A percentile compares a stretch with the other conserved stretches of the same genome.
Evolutionary conservation across 2,797 vertebrate genomes (phyloP).

Genomic region (Coreius guichenoti): DNA sequence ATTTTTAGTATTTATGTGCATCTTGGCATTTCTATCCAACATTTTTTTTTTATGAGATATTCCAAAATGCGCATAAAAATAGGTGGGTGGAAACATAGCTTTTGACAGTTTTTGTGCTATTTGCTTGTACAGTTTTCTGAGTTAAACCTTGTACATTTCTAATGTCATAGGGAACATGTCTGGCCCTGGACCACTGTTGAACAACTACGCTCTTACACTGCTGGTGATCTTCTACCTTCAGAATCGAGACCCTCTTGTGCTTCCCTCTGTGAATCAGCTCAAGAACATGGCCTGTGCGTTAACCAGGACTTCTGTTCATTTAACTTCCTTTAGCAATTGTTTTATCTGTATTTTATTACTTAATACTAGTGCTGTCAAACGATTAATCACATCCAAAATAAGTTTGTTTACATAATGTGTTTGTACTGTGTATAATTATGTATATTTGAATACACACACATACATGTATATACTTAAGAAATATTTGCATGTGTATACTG

Average conservation of each 20-base stretch:
- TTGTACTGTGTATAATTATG: too few species aligned
- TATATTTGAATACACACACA: too few species aligned
- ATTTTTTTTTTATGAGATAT: too few species aligned
- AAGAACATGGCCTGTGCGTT: conserved; percentile 83
- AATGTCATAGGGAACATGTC: conserved; percentile 79
- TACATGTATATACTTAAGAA: too few species aligned
- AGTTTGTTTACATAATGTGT: too few species aligned
- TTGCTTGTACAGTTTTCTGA: background rate
- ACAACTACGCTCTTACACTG: conserved; percentile 92
- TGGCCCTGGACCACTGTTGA: conserved; percentile 87
- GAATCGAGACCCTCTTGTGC: conserved; percentile 82
- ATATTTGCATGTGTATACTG: too few species aligned
- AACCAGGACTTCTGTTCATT: background rate
- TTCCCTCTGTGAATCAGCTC: conserved; percentile 82
- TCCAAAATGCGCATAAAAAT: too few species aligned
- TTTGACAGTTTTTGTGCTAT: background rate
- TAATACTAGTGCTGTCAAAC: too few species aligned
- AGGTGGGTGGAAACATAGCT: too few species aligned
- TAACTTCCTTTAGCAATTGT: background rate
- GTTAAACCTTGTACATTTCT: background rate
- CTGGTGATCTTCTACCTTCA: conserved; percentile 91
- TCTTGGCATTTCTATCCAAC: too few species aligned
- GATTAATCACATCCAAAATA: too few species aligned
- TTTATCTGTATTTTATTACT: background rate
- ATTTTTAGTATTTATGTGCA: too few species aligned